Evolutionary conservation across 53 echinoderm and acorn worm genomes (phyloP), one percentile per base, ranked within the genome.

Genomic region (Astropecten irregularis): DNA sequence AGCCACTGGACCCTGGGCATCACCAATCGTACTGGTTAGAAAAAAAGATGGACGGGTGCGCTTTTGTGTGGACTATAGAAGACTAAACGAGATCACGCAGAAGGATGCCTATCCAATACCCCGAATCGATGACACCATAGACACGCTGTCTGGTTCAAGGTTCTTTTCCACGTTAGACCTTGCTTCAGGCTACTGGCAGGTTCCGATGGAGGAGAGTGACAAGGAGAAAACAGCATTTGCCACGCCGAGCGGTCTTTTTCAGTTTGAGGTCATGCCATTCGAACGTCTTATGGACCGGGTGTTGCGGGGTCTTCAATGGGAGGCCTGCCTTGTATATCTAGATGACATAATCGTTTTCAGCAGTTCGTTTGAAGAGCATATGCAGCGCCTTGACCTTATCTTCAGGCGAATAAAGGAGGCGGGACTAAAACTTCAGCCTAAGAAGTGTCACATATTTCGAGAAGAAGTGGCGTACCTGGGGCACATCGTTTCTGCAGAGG

Each of bases 201-300:
- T 87, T 39, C 37, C 22, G 1, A 81, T 87, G 87, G 54, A 79
- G 14, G 30, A 52, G 16, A 40, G 16, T 1, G 71, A 79, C 40
- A 87, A 55, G 26, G 76, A 66, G 10, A 89, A 89, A 55, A 73
- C 83, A 7, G 90, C 90, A 9, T 89, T 89, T 57, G 56, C 50
- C 16, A 79, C 90, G 13, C 70, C 40, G 16, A 40, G 72, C 2
- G 85, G 85, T 14, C 52, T 90, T 6, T 84, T 25, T 28, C 63
- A 90, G 40, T 86, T 90, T 23, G 82, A 81, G 56, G 90, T 86
- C 2, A 61, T 90, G 56, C 82, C 90, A 2, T 90, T 90, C 40
- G 82, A 90, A 59, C 38, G 90, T 25, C 66, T 81, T 2, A 85
- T 89, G 90, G 77, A 89, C 6, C 10, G 38, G 31, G 70, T 90